Conservation (phyloP, 2,888 invertebrate genomes). For the Himalopsyche japonica region DNA sequence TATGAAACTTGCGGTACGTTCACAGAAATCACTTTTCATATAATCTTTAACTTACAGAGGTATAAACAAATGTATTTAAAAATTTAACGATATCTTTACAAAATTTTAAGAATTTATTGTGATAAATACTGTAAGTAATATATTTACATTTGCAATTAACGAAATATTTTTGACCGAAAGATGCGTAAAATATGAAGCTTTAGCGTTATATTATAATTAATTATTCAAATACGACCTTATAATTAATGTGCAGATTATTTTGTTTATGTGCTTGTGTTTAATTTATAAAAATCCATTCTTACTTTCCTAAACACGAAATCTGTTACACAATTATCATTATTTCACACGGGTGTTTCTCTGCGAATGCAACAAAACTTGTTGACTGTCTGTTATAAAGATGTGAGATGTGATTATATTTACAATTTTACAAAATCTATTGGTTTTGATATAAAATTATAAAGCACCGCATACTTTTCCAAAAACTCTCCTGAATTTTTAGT, state of each 20-base stretch:
- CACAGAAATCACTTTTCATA: neutral
- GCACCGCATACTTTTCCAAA: constrained; percentile 33
- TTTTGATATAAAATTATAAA: constrained; percentile 31
- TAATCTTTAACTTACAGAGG: neutral
- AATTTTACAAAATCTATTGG: constrained; percentile 31
- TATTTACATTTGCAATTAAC: neutral
- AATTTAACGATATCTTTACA: neutral
- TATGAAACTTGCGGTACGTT: neutral
- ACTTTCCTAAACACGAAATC: constrained; percentile 19
- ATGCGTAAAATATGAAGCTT: constrained; percentile 1
- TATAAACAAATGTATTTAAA: neutral
- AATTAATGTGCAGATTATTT: constrained; percentile 30
- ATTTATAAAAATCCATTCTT: constrained; percentile 27
- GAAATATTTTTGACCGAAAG: neutral
- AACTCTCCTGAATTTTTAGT: neutral
- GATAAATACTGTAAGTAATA: neutral
- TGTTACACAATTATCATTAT: constrained; percentile 10
- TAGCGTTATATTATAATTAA: neutral
- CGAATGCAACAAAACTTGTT: constrained; percentile 2
- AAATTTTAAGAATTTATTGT: neutral
- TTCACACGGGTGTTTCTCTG: constrained; percentile 5
- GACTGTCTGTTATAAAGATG: constrained; percentile 10
- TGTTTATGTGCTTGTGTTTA: constrained; percentile 35
- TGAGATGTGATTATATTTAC: constrained; percentile 21
- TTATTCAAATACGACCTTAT: constrained; percentile 1